Base-by-base conservation (phyloP, 2,113 vertebrate species). In the Hipposideros armiger region DNA sequence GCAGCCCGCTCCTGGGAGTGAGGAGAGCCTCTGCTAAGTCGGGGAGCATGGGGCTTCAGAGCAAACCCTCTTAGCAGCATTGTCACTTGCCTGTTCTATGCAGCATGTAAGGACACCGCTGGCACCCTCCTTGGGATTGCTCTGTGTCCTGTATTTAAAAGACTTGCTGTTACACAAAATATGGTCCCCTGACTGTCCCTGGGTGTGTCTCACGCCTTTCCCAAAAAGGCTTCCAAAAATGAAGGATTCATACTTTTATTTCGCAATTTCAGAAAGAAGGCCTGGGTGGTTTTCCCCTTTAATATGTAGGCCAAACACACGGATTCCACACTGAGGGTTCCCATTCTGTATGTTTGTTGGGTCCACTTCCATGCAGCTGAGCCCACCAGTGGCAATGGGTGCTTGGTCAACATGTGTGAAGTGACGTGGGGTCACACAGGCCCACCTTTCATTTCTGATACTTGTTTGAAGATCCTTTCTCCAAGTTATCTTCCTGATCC, bases 121-220 rank as follows among this genome's bases (percentile, higher is more conserved):
- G 26, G 77, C 94, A 72, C 92, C 92, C 95, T 93, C 77, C 94
- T 77, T 86, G 77, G 67, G 94, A 91, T 87, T 60, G 78, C 96
- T 95, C 58, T 56, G 56, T 4, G 45, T 67, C 91, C 96, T 97
- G 92, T 94, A 95, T 94, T 96, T 97, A 97, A 96, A 89, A 97
- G 87, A 95, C 92, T 95, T 70, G 52, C 94, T 76, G 77, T 85
- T 81, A 92, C 88, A 84, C 58, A 76, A 93, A 96, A 97, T 95
- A 96, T 76, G 95, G 94, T 94, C 94, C 69, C 89, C 47, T 78
- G 52, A 91, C 82, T 94, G 91, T 84, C 91, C 62, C 20, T 40
- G 45, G 72, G 85, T 42, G 67, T 80, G 78, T 67, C 83, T 84
- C 67, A 36, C 32, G 24, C 83, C 86, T 93, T 86, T 81, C 93